phyloP scores from a whole-genome alignment of 2,888 invertebrate genomes.

The Uropetala carovei region DNA sequence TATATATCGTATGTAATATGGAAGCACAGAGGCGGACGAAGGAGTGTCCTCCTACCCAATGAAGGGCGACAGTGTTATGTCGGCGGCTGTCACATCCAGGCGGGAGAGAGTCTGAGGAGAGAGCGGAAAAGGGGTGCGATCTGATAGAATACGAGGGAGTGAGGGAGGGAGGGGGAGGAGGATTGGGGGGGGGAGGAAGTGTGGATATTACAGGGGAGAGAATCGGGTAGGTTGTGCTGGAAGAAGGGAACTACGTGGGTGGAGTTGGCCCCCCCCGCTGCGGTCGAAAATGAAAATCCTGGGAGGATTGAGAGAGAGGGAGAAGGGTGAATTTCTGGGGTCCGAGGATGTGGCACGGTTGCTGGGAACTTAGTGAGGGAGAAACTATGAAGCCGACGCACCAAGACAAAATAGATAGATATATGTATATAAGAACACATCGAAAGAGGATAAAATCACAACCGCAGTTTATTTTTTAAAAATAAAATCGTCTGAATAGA shows the following conservation, averaged over 20 bases:
- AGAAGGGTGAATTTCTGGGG: not conserved
- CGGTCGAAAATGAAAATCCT: constrained; percentile 18
- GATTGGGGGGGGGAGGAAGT: not conserved
- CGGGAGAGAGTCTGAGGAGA: not conserved
- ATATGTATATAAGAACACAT: no score
- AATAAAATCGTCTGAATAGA: no score
- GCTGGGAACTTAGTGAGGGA: not conserved
- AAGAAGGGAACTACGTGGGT: not conserved
- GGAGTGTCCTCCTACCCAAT: not conserved
- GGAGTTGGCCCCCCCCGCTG: not conserved
- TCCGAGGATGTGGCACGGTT: not conserved
- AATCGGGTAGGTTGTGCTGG: not conserved
- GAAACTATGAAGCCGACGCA: not conserved
- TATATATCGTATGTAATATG: no score
- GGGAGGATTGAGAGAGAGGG: not conserved
- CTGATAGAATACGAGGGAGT: no score
- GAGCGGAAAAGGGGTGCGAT: not conserved
- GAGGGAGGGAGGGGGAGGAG: not conserved
- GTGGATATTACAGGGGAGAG: not conserved
- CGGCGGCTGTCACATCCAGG: constrained; percentile 2
- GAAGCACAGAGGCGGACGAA: not conserved
- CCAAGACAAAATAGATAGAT: no score
- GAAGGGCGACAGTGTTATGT: constrained; percentile 1
- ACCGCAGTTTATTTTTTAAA: no score
- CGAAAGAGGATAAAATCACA: no score